Percentiles rank a stretch among this genome's conserved stretches.
These are phyloP conservation scores for Trachelus stipa DNA, from an alignment of 2,888 invertebrate genomes.

Conservation along the genomic window DNA sequence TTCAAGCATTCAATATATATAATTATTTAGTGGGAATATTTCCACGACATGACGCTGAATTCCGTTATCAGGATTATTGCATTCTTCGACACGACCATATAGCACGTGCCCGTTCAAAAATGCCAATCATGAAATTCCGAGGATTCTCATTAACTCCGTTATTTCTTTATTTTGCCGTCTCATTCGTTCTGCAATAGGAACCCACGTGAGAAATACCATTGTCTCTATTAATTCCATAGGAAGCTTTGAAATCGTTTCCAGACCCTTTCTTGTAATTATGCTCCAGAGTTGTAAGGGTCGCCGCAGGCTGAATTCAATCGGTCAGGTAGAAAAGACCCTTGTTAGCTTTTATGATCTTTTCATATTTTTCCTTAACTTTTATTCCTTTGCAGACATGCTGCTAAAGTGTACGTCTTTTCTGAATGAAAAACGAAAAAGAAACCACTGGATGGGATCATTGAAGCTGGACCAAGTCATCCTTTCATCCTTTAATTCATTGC, in stretches of 20 bases:
- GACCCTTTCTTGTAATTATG: not conserved
- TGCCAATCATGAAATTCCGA: slow-evolving; percentile 62
- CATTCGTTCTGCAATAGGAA: not conserved
- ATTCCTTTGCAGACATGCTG: not conserved
- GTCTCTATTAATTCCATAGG: not conserved
- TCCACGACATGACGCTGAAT: not conserved
- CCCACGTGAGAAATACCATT: not conserved
- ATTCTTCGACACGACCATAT: slow-evolving; percentile 44
- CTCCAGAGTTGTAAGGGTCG: not conserved
- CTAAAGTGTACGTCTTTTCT: not conserved
- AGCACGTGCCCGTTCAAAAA: slow-evolving; percentile 35
- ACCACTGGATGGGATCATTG: too few relatives aligned
- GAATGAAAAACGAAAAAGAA: too few relatives aligned
- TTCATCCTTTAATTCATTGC: not conserved
- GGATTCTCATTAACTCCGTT: slow-evolving; percentile 1
- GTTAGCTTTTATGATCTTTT: not conserved
- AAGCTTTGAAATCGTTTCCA: not conserved
- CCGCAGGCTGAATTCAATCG: not conserved
- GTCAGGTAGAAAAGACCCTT: not conserved
- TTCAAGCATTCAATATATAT: too few relatives aligned
- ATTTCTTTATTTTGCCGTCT: not conserved
- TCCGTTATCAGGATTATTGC: slow-evolving; percentile 42
- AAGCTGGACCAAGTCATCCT: not conserved
- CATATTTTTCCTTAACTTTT: not conserved
- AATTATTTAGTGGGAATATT: not conserved